phyloP scores from a whole-genome alignment of 2,113 vertebrate genomes.

The Bostrychus sinensis region DNA sequence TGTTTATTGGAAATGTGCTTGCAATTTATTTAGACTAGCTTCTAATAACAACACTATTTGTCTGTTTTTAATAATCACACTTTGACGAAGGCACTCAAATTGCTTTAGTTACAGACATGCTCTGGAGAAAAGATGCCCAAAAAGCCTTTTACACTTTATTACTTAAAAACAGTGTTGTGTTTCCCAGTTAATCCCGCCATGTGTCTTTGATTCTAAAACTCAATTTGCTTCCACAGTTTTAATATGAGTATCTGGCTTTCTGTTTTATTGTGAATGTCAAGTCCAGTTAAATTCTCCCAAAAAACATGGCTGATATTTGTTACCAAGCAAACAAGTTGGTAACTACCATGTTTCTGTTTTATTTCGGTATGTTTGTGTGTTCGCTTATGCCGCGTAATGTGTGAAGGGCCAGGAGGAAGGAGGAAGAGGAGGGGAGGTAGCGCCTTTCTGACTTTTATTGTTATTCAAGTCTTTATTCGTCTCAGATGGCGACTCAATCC shows the following conservation, averaged over 20 bases:
- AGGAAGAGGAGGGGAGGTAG: constrained; percentile 56
- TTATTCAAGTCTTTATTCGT: constrained; percentile 77
- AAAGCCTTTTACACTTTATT: not conserved
- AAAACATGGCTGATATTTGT: constrained; percentile 27
- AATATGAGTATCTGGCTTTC: constrained; percentile 12
- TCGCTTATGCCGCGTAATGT: not conserved
- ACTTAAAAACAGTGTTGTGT: not conserved
- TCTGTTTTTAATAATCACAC: constrained; percentile 30
- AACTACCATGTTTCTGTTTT: not conserved
- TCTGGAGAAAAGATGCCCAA: not conserved
- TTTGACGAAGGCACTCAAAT: not conserved
- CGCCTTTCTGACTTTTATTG: constrained; percentile 73
- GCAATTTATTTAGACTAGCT: constrained; percentile 30
- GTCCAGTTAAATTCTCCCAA: constrained; percentile 16
- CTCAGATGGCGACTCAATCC: constrained; percentile 72
- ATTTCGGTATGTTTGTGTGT: constrained; percentile 12
- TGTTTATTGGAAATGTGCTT: constrained; percentile 34
- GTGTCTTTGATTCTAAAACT: constrained; percentile 51
- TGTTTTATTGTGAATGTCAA: constrained; percentile 18
- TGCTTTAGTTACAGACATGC: not conserved
- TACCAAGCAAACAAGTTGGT: constrained; percentile 10
- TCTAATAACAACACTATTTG: constrained; percentile 14
- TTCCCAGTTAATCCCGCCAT: constrained; percentile 14
- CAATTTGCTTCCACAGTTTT: constrained; percentile 24
- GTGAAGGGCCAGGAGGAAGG: not conserved